Conservation (phyloP, 2,113 vertebrate genomes). For the Dasypus novemcinctus region DNA sequence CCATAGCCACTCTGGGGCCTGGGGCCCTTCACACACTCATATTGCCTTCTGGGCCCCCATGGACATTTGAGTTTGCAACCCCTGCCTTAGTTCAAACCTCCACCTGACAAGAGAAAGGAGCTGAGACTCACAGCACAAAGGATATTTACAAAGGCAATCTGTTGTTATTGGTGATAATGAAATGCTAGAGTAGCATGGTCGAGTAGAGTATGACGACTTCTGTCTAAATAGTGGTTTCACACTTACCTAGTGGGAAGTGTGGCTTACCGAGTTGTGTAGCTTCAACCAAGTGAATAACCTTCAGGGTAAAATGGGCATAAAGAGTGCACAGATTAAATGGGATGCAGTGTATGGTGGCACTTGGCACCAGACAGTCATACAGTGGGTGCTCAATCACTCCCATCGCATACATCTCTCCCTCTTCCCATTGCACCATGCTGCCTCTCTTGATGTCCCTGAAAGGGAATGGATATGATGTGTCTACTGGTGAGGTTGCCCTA, state of each 20-base stretch:
- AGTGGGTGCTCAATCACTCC: not conserved
- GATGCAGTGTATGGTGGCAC: not conserved
- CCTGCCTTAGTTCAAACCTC: not conserved
- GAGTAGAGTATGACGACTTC: not conserved
- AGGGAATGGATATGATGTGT: not conserved
- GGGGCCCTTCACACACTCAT: not conserved
- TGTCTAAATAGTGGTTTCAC: not conserved
- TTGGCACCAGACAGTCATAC: not conserved
- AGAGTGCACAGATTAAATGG: not conserved
- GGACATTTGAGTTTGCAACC: not conserved
- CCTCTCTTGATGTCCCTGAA: not conserved
- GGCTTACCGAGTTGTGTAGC: not conserved
- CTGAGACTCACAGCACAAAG: not conserved
- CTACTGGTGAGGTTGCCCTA: not conserved
- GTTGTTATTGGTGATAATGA: not conserved
- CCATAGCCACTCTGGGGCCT: not conserved
- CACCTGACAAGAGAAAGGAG: not conserved
- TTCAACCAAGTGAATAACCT: not conserved
- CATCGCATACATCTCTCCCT: not conserved
- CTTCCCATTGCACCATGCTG: not conserved
- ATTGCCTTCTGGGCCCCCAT: not conserved
- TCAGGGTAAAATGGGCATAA: not conserved
- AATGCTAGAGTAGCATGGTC: not conserved
- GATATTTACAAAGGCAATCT: not conserved
- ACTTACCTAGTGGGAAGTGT: not conserved